Evolutionary conservation across 2,888 invertebrate genomes (phyloP).

Genomic region (Spicauda simplicius): DNA sequence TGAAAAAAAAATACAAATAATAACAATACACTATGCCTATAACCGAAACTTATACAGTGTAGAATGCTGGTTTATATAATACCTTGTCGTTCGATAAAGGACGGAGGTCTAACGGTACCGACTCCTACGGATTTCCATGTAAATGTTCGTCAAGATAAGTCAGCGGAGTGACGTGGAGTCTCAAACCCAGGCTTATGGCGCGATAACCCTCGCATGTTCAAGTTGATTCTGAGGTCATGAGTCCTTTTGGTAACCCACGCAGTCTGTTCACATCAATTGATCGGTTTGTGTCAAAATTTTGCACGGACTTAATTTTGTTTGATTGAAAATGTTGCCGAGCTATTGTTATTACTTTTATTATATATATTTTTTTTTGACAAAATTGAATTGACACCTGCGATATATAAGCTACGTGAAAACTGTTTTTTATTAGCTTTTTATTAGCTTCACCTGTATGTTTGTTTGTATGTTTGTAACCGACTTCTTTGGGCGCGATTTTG

Average conservation of each 20-base stretch:
- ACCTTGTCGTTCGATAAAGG: conserved; percentile 27
- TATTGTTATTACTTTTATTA: no score
- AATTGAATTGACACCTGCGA: no score
- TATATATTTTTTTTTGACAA: no score
- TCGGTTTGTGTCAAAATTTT: neutral
- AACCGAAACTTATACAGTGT: neutral
- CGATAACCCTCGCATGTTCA: conserved; percentile 54
- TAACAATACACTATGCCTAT: no score
- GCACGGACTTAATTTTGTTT: neutral
- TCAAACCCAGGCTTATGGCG: conserved; percentile 47
- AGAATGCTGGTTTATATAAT: conserved; percentile 12
- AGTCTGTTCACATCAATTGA: conserved; percentile 15
- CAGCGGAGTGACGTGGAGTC: conserved; percentile 48
- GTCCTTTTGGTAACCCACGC: conserved; percentile 28
- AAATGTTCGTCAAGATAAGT: conserved; percentile 59
- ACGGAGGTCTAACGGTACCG: conserved; percentile 38
- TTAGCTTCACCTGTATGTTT: no score
- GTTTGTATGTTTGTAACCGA: no score
- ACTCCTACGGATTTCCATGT: conserved; percentile 54
- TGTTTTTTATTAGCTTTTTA: no score
- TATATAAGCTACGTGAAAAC: no score
- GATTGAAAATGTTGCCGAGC: no score
- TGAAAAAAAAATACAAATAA: neutral
- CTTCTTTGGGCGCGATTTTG: no score
- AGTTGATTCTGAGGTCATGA: conserved; percentile 56